Evolutionary conservation across 2,888 invertebrate species (phyloP), one percentile per base, ranked within the genome.

Genomic region (Machimus rusticus): DNA sequence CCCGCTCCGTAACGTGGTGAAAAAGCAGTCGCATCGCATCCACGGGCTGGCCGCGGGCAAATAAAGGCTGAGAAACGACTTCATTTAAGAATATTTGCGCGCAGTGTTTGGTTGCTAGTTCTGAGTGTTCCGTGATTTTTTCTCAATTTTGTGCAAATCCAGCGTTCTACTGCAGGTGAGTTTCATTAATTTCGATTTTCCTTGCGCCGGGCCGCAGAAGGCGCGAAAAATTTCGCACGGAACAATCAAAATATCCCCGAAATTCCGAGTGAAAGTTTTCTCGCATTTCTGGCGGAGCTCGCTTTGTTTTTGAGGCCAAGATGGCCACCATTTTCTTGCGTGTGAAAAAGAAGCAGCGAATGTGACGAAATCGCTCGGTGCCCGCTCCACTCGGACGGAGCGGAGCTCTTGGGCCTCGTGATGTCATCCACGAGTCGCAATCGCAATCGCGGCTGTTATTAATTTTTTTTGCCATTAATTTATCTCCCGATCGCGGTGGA

Each of bases 81-180:
- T 87, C 88, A 88, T 86, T 87, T 79, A 87, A 88, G 88, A 88
- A 88, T 88, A 74, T 87, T 88, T 86, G 88, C 88, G 88, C 87
- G 88, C 79, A 86, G 88, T 86, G 87, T 87, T 76, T 78, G 79
- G 88, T 86, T 74, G 77, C 57, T 12, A 79, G 43, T 87, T 88
- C 79, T 85, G 77, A 82, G 82, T 86, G 74, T 87, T 81, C 37
- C 81, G 86, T 34, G 46, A 74, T 76, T 81, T 39, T 51, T 9
- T 57, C 31, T 37, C 31, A 14, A 74, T 78, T 77, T 88, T 66
- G 14, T 19, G 79, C 28, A 74, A 79, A 82, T 51, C 28, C 34
- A 85, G 74, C 82, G 79, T n/a, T 76, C 51, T 16, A 16, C 31
- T n/a, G 19, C 87, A 87, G 88, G 88, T 88, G 66, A 88, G 85